Conservation (phyloP, 2,888 invertebrate genomes). For the Ptycholaimellus sp. region DNA sequence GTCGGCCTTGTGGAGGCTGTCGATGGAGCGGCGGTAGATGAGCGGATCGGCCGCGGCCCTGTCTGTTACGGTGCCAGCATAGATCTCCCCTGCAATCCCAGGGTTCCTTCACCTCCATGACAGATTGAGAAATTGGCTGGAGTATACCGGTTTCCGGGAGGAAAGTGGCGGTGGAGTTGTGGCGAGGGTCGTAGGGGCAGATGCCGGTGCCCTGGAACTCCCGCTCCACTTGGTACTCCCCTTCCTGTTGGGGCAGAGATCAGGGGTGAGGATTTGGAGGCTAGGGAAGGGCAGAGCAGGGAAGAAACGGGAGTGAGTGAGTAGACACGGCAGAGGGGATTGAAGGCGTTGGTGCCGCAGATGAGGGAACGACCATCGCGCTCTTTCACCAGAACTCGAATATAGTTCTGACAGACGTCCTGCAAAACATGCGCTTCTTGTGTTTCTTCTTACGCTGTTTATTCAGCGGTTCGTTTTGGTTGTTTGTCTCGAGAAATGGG, state of each 20-base stretch:
- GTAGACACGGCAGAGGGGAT: slow-evolving; percentile 60
- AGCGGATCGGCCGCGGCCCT: slow-evolving; percentile 79
- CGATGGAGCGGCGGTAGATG: slow-evolving; percentile 46
- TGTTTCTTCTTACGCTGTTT: no score
- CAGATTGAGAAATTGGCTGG: no score
- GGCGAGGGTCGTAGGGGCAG: slow-evolving; percentile 76
- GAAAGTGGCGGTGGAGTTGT: slow-evolving; percentile 57
- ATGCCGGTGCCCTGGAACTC: slow-evolving; percentile 34
- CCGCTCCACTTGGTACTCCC: no score
- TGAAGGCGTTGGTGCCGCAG: slow-evolving; percentile 79
- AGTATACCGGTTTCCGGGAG: slow-evolving; percentile 16
- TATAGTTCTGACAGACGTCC: slow-evolving; percentile 53
- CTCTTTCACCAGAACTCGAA: slow-evolving; percentile 57
- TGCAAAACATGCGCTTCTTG: no score
- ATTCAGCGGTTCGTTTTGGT: no score
- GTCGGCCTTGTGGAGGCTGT: slow-evolving; percentile 4
- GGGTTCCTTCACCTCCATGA: neutral
- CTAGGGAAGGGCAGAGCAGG: neutral
- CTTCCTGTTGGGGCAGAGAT: no score
- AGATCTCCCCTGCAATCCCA: slow-evolving; percentile 6
- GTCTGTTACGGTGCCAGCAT: slow-evolving; percentile 45
- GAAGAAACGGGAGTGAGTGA: slow-evolving; percentile 7
- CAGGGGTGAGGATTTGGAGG: no score
- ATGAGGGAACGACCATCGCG: slow-evolving; percentile 46
- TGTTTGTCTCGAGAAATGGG: no score